Conservation (phyloP, 2,797 vertebrate species). For the Hoplostethus mediterraneus region DNA sequence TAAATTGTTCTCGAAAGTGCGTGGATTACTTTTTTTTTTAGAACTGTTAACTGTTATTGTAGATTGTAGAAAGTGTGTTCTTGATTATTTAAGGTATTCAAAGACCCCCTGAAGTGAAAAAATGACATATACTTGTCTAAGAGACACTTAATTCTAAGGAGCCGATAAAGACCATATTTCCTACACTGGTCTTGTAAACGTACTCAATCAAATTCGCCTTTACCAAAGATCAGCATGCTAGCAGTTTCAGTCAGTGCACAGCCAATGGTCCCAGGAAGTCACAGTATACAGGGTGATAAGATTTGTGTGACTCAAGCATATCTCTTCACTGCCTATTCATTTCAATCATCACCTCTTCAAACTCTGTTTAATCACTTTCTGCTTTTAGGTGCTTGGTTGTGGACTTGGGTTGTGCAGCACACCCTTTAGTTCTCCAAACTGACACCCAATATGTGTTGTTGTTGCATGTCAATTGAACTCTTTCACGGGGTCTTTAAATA, state of each 20-base stretch:
- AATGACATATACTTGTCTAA: not conserved
- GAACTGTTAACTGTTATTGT: slow-evolving; percentile 38
- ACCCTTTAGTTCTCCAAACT: too few relatives aligned
- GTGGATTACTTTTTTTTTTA: slow-evolving; percentile 25
- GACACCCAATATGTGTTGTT: not conserved
- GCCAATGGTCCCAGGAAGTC: not conserved
- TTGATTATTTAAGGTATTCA: slow-evolving; percentile 26
- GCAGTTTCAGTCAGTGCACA: not conserved
- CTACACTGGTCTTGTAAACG: not conserved
- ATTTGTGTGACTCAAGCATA: not conserved
- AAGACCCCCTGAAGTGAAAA: slow-evolving; percentile 51
- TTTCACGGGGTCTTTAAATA: slow-evolving; percentile 47
- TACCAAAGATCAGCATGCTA: slow-evolving; percentile 32
- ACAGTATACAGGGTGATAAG: not conserved
- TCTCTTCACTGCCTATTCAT: slow-evolving; percentile 5
- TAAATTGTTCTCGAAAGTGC: slow-evolving; percentile 45
- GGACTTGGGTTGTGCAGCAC: too few relatives aligned
- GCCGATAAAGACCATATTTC: not conserved
- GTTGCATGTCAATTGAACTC: not conserved
- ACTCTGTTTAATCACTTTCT: not conserved
- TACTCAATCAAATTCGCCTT: not conserved
- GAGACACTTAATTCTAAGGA: not conserved
- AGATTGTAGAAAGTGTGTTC: slow-evolving; percentile 52
- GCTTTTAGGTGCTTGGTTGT: too few relatives aligned
- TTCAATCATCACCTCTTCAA: not conserved